These are phyloP conservation scores for Raillietiella orientalis DNA, from an alignment of 2,888 invertebrate species.

Conservation along the genomic window DNA sequence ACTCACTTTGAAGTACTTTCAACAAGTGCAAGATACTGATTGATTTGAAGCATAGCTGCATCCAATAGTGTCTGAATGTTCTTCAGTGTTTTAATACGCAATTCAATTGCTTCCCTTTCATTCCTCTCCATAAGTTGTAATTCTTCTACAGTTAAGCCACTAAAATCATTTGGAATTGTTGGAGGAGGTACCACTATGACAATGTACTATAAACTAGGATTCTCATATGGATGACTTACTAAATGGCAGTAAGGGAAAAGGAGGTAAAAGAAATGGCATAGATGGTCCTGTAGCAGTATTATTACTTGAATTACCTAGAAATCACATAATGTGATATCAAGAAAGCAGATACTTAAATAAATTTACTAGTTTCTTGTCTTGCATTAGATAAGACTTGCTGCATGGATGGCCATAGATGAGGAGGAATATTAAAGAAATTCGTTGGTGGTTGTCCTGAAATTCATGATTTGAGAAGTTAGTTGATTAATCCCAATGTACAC, in stretches of 20 bases:
- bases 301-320: too few species aligned
- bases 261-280: slow-evolving; percentile 21
- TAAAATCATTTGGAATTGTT: slow-evolving; percentile 28
- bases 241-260: slow-evolving; percentile 19
- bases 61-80: slow-evolving; percentile 70
- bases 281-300: too few species aligned
- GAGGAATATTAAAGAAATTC: too few species aligned
- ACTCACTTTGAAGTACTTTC: too few species aligned
- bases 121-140: slow-evolving; percentile 59
- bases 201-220: background rate
- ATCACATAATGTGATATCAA: too few species aligned
- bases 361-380: too few species aligned
- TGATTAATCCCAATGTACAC: too few species aligned
- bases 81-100: slow-evolving; percentile 46
- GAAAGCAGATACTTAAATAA: too few species aligned
- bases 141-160: slow-evolving; percentile 44
- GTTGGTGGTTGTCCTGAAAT: too few species aligned
- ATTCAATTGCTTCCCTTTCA: slow-evolving; percentile 56
- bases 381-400: too few species aligned
- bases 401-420: too few species aligned
- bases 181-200: slow-evolving; percentile 21
- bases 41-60: slow-evolving; percentile 73
- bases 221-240: slow-evolving; percentile 9
- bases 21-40: slow-evolving; percentile 40
- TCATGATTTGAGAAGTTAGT: too few species aligned